Evolutionary conservation across 1,140 invertebrate genomes (phyloP).

Genomic region (Planococcus citri): DNA sequence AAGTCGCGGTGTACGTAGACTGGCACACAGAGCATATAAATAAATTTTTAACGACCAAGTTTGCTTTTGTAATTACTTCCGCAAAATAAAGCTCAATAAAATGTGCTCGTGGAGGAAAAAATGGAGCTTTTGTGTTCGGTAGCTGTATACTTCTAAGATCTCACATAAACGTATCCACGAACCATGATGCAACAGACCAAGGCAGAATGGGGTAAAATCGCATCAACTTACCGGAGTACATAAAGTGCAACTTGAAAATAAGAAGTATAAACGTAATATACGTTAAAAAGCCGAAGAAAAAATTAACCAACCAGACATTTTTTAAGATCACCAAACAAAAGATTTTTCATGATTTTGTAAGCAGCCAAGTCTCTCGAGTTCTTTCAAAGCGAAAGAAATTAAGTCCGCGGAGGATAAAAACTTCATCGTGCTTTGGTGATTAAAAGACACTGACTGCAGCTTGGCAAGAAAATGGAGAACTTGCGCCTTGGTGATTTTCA

Average conservation of each 20-base stretch:
- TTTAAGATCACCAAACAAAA: background rate
- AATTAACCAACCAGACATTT: background rate
- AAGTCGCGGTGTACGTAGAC: no score
- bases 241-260: background rate
- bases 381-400: no score
- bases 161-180: background rate
- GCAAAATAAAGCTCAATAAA: slow-evolving; percentile 7
- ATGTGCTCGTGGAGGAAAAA: background rate
- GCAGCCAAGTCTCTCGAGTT: background rate
- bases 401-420: no score
- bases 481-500: no score
- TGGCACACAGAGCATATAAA: background rate
- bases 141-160: background rate
- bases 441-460: no score
- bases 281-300: background rate
- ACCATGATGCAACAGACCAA: background rate
- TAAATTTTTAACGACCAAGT: slow-evolving; percentile 3
- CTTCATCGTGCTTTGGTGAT: no score
- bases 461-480: no score
- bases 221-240: no score
- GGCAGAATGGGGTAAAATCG: no score
- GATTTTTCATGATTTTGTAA: background rate
- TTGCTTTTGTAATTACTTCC: slow-evolving; percentile 7
- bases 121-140: background rate
- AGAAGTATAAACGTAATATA: background rate